phyloP scores from a whole-genome alignment of 2,113 vertebrate genomes.

The Peromyscus leucopus region DNA sequence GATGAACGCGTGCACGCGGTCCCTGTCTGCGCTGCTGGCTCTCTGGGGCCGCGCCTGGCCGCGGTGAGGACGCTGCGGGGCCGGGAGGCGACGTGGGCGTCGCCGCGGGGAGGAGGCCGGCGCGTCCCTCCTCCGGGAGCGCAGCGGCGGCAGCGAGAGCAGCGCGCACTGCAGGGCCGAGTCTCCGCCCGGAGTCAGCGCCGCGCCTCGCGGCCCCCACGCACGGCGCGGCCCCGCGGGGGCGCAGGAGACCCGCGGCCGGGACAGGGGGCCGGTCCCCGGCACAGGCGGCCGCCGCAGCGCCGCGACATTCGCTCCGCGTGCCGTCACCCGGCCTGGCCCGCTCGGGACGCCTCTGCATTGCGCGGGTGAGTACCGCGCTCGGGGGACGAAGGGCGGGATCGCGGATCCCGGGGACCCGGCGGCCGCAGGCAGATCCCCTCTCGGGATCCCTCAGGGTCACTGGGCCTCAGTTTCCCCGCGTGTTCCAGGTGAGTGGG shows the following conservation, averaged over 20 bases:
- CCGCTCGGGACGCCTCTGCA: constrained; percentile 60
- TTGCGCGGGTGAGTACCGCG: constrained; percentile 75
- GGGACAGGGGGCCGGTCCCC: constrained; percentile 66
- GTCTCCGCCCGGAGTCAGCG: constrained; percentile 52
- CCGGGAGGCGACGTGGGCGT: constrained; percentile 38
- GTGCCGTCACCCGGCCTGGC: constrained; percentile 54
- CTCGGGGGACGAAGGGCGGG: background rate
- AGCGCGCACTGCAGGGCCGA: constrained; percentile 20
- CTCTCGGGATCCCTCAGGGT: background rate
- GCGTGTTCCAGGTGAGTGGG: background rate
- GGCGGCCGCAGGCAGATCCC: background rate
- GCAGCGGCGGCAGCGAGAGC: constrained; percentile 37
- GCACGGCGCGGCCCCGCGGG: constrained; percentile 71
- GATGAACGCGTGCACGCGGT: background rate
- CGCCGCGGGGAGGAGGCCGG: constrained; percentile 73
- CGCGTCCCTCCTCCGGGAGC: constrained; percentile 43
- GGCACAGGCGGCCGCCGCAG: constrained; percentile 51
- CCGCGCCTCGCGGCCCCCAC: constrained; percentile 68
- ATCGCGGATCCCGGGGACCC: background rate
- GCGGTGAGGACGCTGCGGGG: constrained; percentile 7
- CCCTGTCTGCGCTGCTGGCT: background rate
- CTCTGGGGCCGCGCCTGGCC: background rate
- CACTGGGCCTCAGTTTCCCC: constrained; percentile 63
- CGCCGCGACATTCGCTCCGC: constrained; percentile 62
- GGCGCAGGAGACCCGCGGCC: constrained; percentile 62